Evolutionary conservation across 2,888 invertebrate genomes (phyloP).

Genomic region (Agonopterix alstromeriana): DNA sequence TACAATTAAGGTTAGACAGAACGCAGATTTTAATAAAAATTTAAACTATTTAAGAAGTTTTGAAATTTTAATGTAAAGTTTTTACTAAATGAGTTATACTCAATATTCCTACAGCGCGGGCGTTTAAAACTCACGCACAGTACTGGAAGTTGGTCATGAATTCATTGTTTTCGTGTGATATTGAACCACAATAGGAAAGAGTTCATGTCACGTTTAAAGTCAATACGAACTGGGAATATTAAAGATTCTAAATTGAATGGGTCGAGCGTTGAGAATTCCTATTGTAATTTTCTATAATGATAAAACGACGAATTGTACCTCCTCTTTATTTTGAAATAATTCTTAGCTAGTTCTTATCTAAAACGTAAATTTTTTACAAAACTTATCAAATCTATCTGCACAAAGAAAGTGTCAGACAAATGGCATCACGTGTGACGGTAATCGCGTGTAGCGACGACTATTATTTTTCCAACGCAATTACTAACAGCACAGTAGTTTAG

Average conservation of each 20-base stretch:
- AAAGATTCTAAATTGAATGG: conserved; percentile 54
- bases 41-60: too few species aligned
- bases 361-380: too few species aligned
- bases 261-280: conserved; percentile 60
- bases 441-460: conserved; percentile 2
- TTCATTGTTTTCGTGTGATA: conserved; percentile 72
- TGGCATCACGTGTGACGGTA: background rate
- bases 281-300: background rate
- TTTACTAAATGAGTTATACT: conserved; percentile 35
- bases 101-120: conserved; percentile 40
- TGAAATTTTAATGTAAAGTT: conserved; percentile 10
- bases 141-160: conserved; percentile 63
- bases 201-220: conserved; percentile 66
- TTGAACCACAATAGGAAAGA: conserved; percentile 67
- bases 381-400: too few species aligned
- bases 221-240: conserved; percentile 54
- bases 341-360: too few species aligned
- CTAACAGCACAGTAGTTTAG: conserved; percentile 8
- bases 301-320: too few species aligned
- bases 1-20: too few species aligned
- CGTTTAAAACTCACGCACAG: conserved; percentile 45
- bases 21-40: too few species aligned
- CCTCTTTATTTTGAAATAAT: too few species aligned
- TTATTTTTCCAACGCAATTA: conserved; percentile 16
- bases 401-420: too few species aligned